phyloP scores from a whole-genome alignment of 2,888 invertebrate genomes.

The Drosophila conformis region DNA sequence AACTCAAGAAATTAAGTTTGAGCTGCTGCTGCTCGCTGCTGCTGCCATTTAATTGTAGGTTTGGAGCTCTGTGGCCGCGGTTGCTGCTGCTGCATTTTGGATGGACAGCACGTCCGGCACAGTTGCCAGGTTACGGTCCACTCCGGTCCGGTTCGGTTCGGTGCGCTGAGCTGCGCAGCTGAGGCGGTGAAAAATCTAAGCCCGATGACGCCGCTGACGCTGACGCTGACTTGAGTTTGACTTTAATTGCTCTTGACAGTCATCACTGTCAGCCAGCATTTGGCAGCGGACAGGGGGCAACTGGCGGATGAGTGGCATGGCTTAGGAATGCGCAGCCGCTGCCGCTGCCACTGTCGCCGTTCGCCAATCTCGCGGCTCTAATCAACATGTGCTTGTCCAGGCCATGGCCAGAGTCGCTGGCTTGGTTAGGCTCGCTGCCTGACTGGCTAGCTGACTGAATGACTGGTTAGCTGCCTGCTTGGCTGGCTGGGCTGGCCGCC shows the following conservation, averaged over 20 bases:
- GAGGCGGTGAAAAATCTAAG: slow-evolving; percentile 79
- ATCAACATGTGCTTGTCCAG: slow-evolving; percentile 78
- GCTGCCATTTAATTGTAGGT: slow-evolving; percentile 75
- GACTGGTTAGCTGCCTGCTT: slow-evolving; percentile 39
- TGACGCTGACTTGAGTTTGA: slow-evolving; percentile 77
- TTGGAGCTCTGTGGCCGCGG: slow-evolving; percentile 50
- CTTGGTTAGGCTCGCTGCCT: slow-evolving; percentile 42
- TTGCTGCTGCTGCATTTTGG: slow-evolving; percentile 58
- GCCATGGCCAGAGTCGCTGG: slow-evolving; percentile 49
- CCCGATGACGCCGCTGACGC: slow-evolving; percentile 48
- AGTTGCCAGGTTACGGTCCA: slow-evolving; percentile 30
- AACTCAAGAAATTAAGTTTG: slow-evolving; percentile 79
- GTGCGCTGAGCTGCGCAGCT: slow-evolving; percentile 64
- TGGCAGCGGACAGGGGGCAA: slow-evolving; percentile 3
- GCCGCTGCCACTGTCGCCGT: slow-evolving; percentile 38
- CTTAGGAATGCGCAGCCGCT: slow-evolving; percentile 45
- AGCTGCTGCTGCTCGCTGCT: slow-evolving; percentile 62
- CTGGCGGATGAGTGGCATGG: slow-evolving; percentile 37
- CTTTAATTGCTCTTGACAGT: slow-evolving; percentile 84
- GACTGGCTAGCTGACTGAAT: slow-evolving; percentile 35
- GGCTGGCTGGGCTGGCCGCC: slow-evolving; percentile 38
- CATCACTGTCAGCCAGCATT: slow-evolving; percentile 74
- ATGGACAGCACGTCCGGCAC: slow-evolving; percentile 74
- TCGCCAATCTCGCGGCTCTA: slow-evolving; percentile 77
- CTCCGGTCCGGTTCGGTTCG: slow-evolving; percentile 25